phyloP scores from a whole-genome alignment of 2,888 invertebrate genomes.

The Perithous albicinctus region DNA sequence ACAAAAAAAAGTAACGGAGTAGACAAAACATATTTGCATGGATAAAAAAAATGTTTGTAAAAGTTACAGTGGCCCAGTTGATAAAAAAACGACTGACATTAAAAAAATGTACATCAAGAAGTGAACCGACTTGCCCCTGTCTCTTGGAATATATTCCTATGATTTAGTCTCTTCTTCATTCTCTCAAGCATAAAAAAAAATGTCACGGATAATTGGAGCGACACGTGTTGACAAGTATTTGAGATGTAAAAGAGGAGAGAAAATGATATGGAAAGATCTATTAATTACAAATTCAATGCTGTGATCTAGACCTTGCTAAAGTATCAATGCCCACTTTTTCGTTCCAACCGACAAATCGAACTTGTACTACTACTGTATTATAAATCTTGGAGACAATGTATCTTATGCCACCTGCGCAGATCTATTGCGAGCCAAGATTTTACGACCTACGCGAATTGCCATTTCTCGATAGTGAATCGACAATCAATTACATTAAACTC shows the following conservation, averaged over 20 bases:
- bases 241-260: neutral
- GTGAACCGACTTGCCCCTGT: too few relatives aligned
- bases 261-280: neutral
- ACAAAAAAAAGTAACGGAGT: too few relatives aligned
- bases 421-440: neutral
- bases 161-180: neutral
- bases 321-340: conserved; percentile 32
- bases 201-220: conserved; percentile 7
- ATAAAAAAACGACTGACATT: too few relatives aligned
- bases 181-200: neutral
- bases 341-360: conserved; percentile 2
- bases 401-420: neutral
- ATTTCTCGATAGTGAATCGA: conserved; percentile 14
- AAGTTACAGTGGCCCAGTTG: too few relatives aligned
- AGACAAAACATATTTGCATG: too few relatives aligned
- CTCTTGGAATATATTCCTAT: too few relatives aligned
- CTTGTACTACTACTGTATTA: neutral
- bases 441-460: neutral
- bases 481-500: conserved; percentile 13
- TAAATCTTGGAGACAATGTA: conserved; percentile 11
- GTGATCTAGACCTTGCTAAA: conserved; percentile 23
- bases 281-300: conserved; percentile 15
- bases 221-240: neutral
- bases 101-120: too few relatives aligned
- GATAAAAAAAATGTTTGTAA: too few relatives aligned